A percentile compares a stretch with the other conserved stretches of the same genome.
Conservation (phyloP, 2,797 vertebrate genomes). For the Hemibagrus guttatus region DNA sequence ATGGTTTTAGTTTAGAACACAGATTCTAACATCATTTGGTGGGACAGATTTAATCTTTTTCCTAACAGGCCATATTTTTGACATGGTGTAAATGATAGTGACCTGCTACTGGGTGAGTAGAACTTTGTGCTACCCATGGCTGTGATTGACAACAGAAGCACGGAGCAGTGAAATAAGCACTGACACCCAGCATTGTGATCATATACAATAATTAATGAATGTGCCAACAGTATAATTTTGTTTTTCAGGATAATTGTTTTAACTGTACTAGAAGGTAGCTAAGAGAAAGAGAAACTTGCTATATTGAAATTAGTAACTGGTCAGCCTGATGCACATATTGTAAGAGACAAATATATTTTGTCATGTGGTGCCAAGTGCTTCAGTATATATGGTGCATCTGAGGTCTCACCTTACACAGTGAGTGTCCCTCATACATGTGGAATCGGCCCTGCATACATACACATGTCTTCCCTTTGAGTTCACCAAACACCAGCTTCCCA, state of each 20-base stretch:
- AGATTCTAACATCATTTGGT: not conserved
- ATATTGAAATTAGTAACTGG: not conserved
- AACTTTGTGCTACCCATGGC: slow-evolving; percentile 7
- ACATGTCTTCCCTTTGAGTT: slow-evolving; percentile 77
- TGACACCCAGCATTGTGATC: slow-evolving; percentile 60
- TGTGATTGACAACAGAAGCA: slow-evolving; percentile 61
- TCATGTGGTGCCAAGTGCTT: not conserved
- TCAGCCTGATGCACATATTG: not conserved
- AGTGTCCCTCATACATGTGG: slow-evolving; percentile 83
- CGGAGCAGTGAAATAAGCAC: slow-evolving; percentile 52
- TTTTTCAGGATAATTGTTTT: not conserved
- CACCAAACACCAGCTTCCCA: slow-evolving; percentile 79
- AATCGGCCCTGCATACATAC: slow-evolving; percentile 86
- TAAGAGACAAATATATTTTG: not conserved
- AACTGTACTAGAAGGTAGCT: not conserved
- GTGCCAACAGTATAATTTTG: slow-evolving; percentile 2
- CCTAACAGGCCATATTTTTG: not conserved
- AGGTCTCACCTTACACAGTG: slow-evolving; percentile 74
- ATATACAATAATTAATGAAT: slow-evolving; percentile 15
- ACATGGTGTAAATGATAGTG: not conserved
- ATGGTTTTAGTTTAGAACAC: not conserved
- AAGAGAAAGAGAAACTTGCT: not conserved
- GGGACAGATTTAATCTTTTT: not conserved
- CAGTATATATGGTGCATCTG: not conserved
- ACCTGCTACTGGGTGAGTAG: not conserved